Evolutionary conservation across 2,888 invertebrate genomes (phyloP).

Genomic region (Emesis furor): DNA sequence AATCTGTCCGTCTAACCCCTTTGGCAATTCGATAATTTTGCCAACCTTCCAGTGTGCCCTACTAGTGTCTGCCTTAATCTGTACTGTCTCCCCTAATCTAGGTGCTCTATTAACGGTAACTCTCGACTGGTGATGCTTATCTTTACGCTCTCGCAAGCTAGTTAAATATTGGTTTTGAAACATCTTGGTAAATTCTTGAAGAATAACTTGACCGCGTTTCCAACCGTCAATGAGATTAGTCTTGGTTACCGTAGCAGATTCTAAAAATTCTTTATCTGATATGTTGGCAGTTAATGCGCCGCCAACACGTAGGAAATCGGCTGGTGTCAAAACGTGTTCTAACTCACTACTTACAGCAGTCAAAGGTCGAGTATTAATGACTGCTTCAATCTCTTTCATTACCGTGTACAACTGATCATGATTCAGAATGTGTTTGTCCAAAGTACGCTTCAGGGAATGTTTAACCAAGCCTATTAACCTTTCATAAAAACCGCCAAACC

Average conservation of each 20-base stretch:
- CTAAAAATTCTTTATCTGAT: background rate
- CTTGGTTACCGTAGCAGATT: constrained; percentile 41
- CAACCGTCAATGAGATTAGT: constrained; percentile 53
- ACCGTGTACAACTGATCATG: constrained; percentile 44
- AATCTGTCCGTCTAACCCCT: constrained; percentile 45
- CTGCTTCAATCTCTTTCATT: constrained; percentile 50
- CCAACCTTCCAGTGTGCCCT: constrained; percentile 61
- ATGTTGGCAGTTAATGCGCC: background rate
- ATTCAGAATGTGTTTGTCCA: constrained; percentile 48
- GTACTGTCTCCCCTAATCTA: constrained; percentile 47
- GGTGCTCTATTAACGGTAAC: constrained; percentile 33
- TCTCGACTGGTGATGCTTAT: constrained; percentile 40
- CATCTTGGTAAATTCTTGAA: constrained; percentile 66
- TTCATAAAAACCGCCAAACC: constrained; percentile 58
- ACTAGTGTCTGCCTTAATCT: constrained; percentile 51
- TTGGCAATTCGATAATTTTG: constrained; percentile 40
- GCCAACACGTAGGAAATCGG: constrained; percentile 30
- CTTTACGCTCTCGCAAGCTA: constrained; percentile 38
- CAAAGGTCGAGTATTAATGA: constrained; percentile 48
- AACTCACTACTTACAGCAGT: constrained; percentile 38
- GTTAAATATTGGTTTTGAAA: constrained; percentile 46
- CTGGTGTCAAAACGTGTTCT: constrained; percentile 37
- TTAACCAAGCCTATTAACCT: constrained; percentile 45
- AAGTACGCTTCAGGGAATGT: constrained; percentile 39
- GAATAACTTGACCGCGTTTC: constrained; percentile 47